Conservation (phyloP, 2,888 invertebrate genomes). For the Chrysolina oricalcia region DNA sequence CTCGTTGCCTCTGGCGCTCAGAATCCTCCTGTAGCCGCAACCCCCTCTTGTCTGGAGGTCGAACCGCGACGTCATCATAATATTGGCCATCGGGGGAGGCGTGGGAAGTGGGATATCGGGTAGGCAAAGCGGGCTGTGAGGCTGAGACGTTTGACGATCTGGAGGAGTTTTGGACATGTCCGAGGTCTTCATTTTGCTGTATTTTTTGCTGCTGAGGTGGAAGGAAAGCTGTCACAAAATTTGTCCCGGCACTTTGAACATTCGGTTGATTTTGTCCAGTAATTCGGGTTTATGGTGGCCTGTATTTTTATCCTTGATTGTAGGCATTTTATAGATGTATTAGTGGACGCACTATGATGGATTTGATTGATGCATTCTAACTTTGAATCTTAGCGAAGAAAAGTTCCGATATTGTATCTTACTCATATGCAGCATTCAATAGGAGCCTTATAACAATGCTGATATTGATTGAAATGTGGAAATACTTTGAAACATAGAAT, state of each 20-base stretch:
- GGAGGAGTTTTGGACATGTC: constrained; percentile 50
- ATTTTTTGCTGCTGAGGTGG: neutral
- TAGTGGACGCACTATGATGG: neutral
- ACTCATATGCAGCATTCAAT: neutral
- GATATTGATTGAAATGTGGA: no score
- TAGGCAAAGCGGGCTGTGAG: constrained; percentile 59
- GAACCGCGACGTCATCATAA: constrained; percentile 68
- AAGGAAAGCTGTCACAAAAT: constrained; percentile 15
- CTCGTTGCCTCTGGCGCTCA: constrained; percentile 64
- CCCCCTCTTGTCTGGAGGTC: constrained; percentile 65
- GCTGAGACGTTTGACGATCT: constrained; percentile 42
- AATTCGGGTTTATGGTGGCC: neutral
- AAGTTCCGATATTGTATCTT: no score
- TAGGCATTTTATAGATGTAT: neutral
- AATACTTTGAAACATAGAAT: no score
- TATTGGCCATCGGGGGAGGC: constrained; percentile 70
- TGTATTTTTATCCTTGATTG: neutral
- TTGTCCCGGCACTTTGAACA: neutral
- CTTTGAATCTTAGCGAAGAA: neutral
- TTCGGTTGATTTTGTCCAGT: neutral
- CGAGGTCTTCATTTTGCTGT: constrained; percentile 54
- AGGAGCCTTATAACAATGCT: no score
- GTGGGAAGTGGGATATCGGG: constrained; percentile 69
- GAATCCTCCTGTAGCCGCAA: constrained; percentile 65
- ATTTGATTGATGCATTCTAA: neutral